These are phyloP conservation scores for Hippotragus niger DNA, from an alignment of 2,113 vertebrate species.

Conservation along the genomic window DNA sequence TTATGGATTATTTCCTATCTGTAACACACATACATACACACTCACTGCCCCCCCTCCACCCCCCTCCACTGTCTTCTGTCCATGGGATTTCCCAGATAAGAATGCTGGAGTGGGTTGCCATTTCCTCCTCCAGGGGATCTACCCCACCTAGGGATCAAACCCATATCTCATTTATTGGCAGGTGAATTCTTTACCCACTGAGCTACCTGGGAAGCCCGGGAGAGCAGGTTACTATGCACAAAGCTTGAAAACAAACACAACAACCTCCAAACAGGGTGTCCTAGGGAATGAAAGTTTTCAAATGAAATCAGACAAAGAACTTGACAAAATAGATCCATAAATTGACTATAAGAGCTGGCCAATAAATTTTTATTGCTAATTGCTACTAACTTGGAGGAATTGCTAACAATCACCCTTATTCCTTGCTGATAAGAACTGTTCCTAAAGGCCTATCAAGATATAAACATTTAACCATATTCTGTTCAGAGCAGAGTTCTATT, in stretches of 20 bases:
- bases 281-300: background rate
- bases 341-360: background rate
- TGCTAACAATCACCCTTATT: background rate
- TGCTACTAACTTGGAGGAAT: background rate
- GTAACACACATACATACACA: background rate
- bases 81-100: background rate
- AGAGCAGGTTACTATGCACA: background rate
- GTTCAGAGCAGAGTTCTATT: background rate
- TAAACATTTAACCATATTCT: background rate
- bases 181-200: background rate
- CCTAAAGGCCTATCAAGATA: background rate
- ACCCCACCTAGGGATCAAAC: background rate
- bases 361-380: background rate
- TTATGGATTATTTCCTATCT: background rate
- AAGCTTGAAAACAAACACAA: background rate
- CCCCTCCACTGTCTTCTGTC: background rate
- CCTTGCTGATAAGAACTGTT: background rate
- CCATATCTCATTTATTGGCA: background rate
- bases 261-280: background rate
- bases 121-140: background rate
- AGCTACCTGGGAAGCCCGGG: background rate
- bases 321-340: background rate
- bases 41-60: background rate
- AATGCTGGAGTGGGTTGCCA: background rate
- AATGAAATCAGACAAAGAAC: background rate